Conservation (phyloP, 1,140 invertebrate species). For the Bactericera cockerelli region DNA sequence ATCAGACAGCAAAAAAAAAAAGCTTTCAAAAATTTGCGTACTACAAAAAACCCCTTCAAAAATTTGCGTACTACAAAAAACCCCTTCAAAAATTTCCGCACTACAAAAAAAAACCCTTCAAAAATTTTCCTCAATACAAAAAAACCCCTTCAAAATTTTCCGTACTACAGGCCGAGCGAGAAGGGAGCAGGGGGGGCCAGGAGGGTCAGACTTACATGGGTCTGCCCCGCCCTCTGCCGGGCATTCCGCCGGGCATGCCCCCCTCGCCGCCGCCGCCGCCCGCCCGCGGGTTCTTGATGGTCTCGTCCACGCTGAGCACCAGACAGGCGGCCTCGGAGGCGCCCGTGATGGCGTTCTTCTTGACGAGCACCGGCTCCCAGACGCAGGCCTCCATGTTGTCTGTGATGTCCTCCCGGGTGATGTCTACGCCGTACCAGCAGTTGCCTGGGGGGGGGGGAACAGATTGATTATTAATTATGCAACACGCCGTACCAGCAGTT, state of each 20-base stretch:
- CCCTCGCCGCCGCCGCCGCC: constrained; percentile 33
- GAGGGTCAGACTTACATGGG: constrained; percentile 42
- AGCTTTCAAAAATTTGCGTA: no score
- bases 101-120: no score
- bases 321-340: constrained; percentile 91
- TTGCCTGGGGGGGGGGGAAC: constrained; percentile 33
- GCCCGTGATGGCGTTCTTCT: constrained; percentile 90
- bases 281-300: constrained; percentile 81
- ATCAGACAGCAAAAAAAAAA: no score
- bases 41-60: no score
- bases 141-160: no score
- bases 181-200: no score
- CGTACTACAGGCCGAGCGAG: no score
- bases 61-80: no score
- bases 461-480: no score
- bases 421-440: constrained; percentile 91
- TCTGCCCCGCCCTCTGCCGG: constrained; percentile 53
- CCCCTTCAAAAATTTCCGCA: no score
- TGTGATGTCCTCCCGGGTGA: constrained; percentile 79
- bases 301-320: constrained; percentile 95
- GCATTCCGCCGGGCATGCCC: constrained; percentile 24
- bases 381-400: constrained; percentile 90
- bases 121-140: no score
- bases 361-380: constrained; percentile 95
- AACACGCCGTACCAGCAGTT: no score